A percentile compares a stretch with the other conserved stretches of the same genome.
phyloP scores from a whole-genome alignment of 2,888 invertebrate genomes.

The Selenia dentaria region DNA sequence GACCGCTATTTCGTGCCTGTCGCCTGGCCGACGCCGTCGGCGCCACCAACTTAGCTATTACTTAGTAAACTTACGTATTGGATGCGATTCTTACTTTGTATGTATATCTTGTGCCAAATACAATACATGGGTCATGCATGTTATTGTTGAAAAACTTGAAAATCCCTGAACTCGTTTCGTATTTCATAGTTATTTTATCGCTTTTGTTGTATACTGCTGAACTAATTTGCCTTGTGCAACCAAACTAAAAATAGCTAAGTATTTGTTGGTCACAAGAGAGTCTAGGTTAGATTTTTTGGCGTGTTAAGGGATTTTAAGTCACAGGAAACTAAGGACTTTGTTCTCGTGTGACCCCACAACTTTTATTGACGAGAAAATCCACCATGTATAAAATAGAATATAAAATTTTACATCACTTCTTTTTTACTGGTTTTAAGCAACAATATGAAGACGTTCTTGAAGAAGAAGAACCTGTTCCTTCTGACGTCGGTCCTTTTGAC shows the following conservation, averaged over 20 bases:
- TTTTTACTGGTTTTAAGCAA: no score
- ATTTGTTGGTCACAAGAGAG: no score
- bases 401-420: no score
- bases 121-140: slow-evolving; percentile 18
- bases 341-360: no score
- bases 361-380: no score
- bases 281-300: no score
- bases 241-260: neutral
- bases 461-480: no score
- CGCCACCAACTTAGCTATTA: slow-evolving; percentile 2
- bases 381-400: no score
- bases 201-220: slow-evolving; percentile 5
- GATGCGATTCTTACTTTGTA: slow-evolving; percentile 21
- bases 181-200: slow-evolving; percentile 11
- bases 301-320: no score
- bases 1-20: slow-evolving; percentile 68
- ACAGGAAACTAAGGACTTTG: no score
- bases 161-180: slow-evolving; percentile 22
- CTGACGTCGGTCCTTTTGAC: no score
- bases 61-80: slow-evolving; percentile 19
- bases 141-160: slow-evolving; percentile 20
- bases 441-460: no score
- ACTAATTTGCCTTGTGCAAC: slow-evolving; percentile 1
- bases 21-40: slow-evolving; percentile 35
- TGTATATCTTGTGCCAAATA: slow-evolving; percentile 25